A percentile compares a stretch with the other conserved stretches of the same genome.
Conservation (phyloP, 2,797 vertebrate genomes). For the Simalia tracyae region DNA sequence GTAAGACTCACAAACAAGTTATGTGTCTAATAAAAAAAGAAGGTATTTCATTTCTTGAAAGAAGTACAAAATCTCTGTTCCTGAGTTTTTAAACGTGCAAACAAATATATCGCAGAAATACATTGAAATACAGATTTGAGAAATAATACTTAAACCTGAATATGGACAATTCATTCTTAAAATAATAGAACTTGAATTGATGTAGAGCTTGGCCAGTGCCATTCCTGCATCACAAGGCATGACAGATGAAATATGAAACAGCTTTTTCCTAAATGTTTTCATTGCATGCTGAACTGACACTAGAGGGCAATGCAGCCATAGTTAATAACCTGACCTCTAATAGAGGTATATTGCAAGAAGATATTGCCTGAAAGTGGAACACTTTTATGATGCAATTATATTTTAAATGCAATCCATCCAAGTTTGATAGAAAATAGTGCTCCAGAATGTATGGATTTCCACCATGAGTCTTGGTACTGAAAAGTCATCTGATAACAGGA, state of each 20-base stretch:
- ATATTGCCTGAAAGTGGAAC: background rate
- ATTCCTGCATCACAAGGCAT: background rate
- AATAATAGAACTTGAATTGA: background rate
- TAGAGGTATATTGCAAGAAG: background rate
- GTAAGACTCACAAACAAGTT: background rate
- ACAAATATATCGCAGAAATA: background rate
- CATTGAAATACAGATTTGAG: background rate
- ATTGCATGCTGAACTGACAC: background rate
- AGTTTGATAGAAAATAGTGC: background rate
- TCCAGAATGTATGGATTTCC: background rate
- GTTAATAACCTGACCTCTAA: background rate
- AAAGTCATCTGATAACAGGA: background rate
- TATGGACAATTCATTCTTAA: background rate
- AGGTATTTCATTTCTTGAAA: background rate
- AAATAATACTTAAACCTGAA: background rate
- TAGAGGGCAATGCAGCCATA: slow-evolving; percentile 17
- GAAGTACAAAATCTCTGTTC: background rate
- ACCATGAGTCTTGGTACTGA: background rate
- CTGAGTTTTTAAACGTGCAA: background rate
- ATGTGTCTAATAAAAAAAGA: background rate
- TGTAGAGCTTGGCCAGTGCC: background rate
- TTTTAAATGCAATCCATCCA: background rate
- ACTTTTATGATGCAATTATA: background rate
- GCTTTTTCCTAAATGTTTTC: background rate
- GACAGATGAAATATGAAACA: background rate